These are phyloP conservation scores for Vollenhovia emeryi DNA, from an alignment of 1,140 invertebrate genomes.

Conservation along the genomic window DNA sequence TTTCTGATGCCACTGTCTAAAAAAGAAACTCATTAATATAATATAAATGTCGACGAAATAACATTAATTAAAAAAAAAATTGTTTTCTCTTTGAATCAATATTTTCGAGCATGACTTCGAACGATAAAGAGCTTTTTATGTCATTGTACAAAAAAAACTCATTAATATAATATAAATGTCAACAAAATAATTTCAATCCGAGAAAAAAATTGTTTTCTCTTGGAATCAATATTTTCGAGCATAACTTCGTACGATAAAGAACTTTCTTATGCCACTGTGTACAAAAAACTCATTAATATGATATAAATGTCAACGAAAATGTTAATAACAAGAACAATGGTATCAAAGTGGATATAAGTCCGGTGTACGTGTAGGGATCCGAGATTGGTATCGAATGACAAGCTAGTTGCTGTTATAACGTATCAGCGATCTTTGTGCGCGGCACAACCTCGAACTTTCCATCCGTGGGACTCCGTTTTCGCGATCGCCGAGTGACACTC, in stretches of 20 bases:
- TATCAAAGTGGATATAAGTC: not conserved
- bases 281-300: not conserved
- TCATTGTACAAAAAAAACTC: no score
- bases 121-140: no score
- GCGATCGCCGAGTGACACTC: constrained; percentile 48
- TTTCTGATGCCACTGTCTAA: no score
- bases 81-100: not conserved
- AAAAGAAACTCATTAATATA: no score
- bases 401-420: not conserved
- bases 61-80: no score
- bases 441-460: constrained; percentile 45
- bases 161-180: no score
- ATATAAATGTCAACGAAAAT: not conserved
- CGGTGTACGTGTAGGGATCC: not conserved
- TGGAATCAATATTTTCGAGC: not conserved
- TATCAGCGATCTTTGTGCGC: constrained; percentile 30
- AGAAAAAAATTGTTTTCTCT: not conserved
- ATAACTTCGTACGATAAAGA: not conserved
- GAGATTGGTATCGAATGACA: constrained; percentile 12
- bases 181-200: no score
- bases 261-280: not conserved
- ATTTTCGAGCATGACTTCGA: not conserved
- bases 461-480: constrained; percentile 48
- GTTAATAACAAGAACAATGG: not conserved
- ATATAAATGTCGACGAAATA: no score